phyloP scores from a whole-genome alignment of 1,140 invertebrate species.

The Lanistes nyassanus region DNA sequence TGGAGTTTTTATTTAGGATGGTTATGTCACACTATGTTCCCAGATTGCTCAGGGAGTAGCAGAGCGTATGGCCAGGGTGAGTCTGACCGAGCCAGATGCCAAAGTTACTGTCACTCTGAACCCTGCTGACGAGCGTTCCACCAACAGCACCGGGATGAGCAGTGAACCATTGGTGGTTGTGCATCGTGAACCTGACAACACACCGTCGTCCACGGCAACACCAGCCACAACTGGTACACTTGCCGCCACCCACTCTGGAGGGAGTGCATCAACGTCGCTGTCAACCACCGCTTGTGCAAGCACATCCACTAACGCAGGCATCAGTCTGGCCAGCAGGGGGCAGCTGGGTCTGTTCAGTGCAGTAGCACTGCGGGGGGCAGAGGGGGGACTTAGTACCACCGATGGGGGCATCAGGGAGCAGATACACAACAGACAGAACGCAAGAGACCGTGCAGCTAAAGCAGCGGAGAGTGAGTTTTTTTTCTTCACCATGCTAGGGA shows the following conservation, averaged over 20 bases:
- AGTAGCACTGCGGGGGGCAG: slow-evolving; percentile 7
- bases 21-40: slow-evolving; percentile 30
- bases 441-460: slow-evolving; percentile 26
- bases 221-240: neutral
- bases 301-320: slow-evolving; percentile 17
- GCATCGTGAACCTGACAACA: slow-evolving; percentile 34
- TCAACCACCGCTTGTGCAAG: no score
- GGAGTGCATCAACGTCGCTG: no score
- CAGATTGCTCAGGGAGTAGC: slow-evolving; percentile 92
- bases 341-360: slow-evolving; percentile 30
- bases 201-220: neutral
- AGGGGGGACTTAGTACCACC: slow-evolving; percentile 28
- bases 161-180: slow-evolving; percentile 46
- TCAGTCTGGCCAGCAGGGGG: slow-evolving; percentile 24
- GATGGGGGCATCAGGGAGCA: slow-evolving; percentile 40
- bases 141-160: slow-evolving; percentile 19
- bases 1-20: neutral
- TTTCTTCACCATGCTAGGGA: no score
- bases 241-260: neutral
- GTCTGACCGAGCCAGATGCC: slow-evolving; percentile 72
- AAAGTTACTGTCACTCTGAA: slow-evolving; percentile 57
- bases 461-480: slow-evolving; percentile 28
- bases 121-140: slow-evolving; percentile 49
- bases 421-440: slow-evolving; percentile 36
- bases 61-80: slow-evolving; percentile 84